phyloP scores from a whole-genome alignment of 2,888 invertebrate genomes.

The Drosophila borborema region DNA sequence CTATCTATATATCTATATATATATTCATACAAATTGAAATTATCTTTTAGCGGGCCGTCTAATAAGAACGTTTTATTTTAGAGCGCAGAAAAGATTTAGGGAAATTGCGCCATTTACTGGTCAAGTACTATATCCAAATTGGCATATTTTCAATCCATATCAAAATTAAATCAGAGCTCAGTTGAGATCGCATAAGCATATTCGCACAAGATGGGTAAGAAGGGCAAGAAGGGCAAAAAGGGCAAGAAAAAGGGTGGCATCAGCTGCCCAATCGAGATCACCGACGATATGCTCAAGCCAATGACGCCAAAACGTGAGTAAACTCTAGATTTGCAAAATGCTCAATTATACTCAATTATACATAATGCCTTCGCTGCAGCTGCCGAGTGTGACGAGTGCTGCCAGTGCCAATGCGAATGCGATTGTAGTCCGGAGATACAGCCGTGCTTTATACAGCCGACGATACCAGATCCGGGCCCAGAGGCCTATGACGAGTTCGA shows the following conservation, averaged over 20 bases:
- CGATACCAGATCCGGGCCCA: slow-evolving; percentile 75
- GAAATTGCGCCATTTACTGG: slow-evolving; percentile 81
- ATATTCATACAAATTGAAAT: not conserved
- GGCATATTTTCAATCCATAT: slow-evolving; percentile 41
- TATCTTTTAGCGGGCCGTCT: not conserved
- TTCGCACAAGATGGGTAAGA: slow-evolving; percentile 41
- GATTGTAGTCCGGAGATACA: slow-evolving; percentile 64
- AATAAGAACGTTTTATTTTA: slow-evolving; percentile 49
- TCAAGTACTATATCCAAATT: slow-evolving; percentile 81
- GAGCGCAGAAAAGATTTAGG: slow-evolving; percentile 78
- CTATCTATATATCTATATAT: not conserved
- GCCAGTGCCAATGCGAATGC: slow-evolving; percentile 55
- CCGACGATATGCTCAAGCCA: slow-evolving; percentile 25
- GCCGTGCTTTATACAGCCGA: slow-evolving; percentile 72
- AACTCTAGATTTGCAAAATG: accelerated
- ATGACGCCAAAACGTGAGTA: slow-evolving; percentile 21
- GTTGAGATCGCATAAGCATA: slow-evolving; percentile 30
- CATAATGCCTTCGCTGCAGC: not conserved
- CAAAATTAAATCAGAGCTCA: slow-evolving; percentile 42
- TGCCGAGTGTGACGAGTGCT: slow-evolving; percentile 36
- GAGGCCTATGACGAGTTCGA: slow-evolving; percentile 84
- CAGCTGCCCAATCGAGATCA: slow-evolving; percentile 14
- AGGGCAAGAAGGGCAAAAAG: slow-evolving; percentile 44
- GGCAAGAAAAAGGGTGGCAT: slow-evolving; percentile 33
- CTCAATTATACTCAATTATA: not conserved